Base-by-base conservation (phyloP, 2,113 vertebrate species). In the Aptenodytes patagonicus region DNA sequence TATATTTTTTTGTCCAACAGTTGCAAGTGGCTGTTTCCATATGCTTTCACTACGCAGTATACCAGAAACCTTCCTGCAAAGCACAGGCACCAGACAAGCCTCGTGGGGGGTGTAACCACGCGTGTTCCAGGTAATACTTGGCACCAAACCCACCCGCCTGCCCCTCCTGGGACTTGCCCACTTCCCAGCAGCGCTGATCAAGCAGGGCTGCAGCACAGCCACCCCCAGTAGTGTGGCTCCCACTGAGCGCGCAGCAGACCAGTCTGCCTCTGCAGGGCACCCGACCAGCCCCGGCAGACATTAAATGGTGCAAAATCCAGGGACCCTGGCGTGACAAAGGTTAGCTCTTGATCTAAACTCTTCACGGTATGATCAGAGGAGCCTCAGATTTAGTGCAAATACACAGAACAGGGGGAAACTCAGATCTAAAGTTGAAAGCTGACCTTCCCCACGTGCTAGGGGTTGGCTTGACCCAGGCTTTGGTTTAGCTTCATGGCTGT, bases 61-160 rank as follows among this genome's bases (percentile, higher is more conserved):
- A 46, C 25, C 73, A 78, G 72, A 71, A 42, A 61, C 36, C 49
- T 57, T 46, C 7, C 46, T 26, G 20, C 47, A 40, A 51, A 38
- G 32, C 36, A 38, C 47, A 36, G n/a, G 40, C 57, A 36, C 25
- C 32, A 71, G 58, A 8, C 38, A 32, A 24, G 66, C 21, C 17
- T 22, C 47, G 42, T 1, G 1, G 9, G 21, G n/a, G 17, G 7
- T 28, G 26, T 20, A 29, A 34, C 38, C 16, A n/a, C 1, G 0
- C 2, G 7, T 9, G 10, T 34, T 46, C 46, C 36, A 24, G 38
- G 32, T 13, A 11, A 46, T 18, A 28, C 34, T 16, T 34, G 38
- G 54, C 61, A 68, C 57, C 72, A 70, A n/a, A 36, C n/a, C 40
- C n/a, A 11, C 21, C 62, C 2, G 10, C 17, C 46, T 28, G 38